Conservation (phyloP, 2,888 invertebrate genomes). For the Helobdella robusta region DNA sequence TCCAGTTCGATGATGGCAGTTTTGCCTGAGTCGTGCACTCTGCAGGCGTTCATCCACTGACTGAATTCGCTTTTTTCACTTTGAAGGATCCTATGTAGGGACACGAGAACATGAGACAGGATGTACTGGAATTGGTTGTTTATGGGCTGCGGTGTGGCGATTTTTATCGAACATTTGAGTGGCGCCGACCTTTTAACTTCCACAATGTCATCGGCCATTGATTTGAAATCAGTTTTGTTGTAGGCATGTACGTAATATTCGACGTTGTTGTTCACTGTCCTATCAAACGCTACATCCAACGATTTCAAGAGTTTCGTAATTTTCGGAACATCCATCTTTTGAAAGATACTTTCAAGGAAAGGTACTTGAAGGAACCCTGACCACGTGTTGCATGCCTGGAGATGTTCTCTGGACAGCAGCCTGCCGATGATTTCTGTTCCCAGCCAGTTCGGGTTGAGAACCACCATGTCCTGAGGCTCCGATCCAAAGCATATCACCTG, state of each 20-base stretch:
- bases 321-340: slow-evolving; percentile 15
- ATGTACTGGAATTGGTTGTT: slow-evolving; percentile 9
- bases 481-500: slow-evolving; percentile 18
- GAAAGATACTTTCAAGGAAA: slow-evolving; percentile 1
- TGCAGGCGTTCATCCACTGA: slow-evolving; percentile 23
- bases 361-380: slow-evolving; percentile 10
- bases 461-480: slow-evolving; percentile 6
- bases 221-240: slow-evolving; percentile 20
- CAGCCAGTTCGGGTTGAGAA: slow-evolving; percentile 16
- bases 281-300: slow-evolving; percentile 12
- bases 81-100: slow-evolving; percentile 1
- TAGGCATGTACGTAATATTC: slow-evolving; percentile 18
- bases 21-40: slow-evolving; percentile 3
- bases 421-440: slow-evolving; percentile 18
- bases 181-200: not conserved
- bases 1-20: slow-evolving; percentile 13
- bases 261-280: slow-evolving; percentile 16
- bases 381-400: slow-evolving; percentile 16
- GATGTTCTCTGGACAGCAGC: slow-evolving; percentile 11
- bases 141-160: slow-evolving; percentile 1
- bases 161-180: slow-evolving; percentile 1
- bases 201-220: not conserved
- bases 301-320: slow-evolving; percentile 16
- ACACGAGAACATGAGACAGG: not conserved
- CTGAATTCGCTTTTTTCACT: slow-evolving; percentile 8